Evolutionary conservation across 2,797 vertebrate species (phyloP).

Genomic region (Protosalanx chinensis): DNA sequence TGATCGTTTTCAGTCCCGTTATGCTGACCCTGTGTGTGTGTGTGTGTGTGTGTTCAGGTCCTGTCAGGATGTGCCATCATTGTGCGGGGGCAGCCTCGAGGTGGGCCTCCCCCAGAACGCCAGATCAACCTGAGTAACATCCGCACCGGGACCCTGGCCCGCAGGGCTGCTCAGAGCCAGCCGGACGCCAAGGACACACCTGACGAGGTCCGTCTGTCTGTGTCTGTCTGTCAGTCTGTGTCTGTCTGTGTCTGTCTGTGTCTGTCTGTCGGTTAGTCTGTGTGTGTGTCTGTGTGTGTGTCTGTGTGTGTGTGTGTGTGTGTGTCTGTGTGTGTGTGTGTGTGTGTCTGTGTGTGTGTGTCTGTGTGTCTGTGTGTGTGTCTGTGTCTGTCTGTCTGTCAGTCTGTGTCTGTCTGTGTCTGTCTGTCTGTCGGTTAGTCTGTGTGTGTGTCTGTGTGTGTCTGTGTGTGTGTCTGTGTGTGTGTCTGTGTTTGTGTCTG

Average conservation of each 20-base stretch:
- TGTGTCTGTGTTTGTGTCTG: conserved; percentile 14
- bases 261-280: conserved; percentile 25
- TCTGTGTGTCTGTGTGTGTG: conserved; percentile 17
- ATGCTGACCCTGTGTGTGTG: too few species aligned
- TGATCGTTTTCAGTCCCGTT: too few species aligned
- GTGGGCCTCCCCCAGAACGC: conserved; percentile 91
- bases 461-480: conserved; percentile 52
- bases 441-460: too few species aligned
- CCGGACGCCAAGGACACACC: conserved; percentile 88
- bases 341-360: conserved; percentile 16
- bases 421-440: too few species aligned
- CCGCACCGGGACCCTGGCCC: conserved; percentile 84
- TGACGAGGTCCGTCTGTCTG: conserved; percentile 78
- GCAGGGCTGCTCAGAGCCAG: conserved; percentile 82
- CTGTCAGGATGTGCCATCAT: conserved; percentile 96
- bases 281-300: not conserved
- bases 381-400: conserved; percentile 23
- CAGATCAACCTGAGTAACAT: conserved; percentile 98
- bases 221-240: conserved; percentile 19
- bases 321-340: not conserved
- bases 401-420: not conserved
- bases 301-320: not conserved
- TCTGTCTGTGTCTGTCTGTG: conserved; percentile 15
- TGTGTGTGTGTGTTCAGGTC: conserved; percentile 69
- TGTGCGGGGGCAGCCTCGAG: conserved; percentile 92